phyloP scores from a whole-genome alignment of 2,797 vertebrate species.

The Danio choprae region DNA sequence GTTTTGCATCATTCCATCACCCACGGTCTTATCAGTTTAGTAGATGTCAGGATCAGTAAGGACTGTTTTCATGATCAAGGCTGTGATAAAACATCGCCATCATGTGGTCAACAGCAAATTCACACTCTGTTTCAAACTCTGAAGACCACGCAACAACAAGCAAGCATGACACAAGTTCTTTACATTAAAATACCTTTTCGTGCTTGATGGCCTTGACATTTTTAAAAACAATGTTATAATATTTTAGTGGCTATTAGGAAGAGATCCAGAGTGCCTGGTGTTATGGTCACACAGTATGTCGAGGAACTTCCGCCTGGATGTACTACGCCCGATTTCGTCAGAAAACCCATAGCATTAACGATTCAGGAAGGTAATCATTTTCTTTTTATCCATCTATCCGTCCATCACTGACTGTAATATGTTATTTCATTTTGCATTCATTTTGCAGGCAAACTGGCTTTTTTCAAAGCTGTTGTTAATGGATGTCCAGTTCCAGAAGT shows the following conservation, averaged over 20 bases:
- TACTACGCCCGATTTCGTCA: constrained; percentile 83
- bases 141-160: neutral
- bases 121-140: neutral
- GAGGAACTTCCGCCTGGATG: constrained; percentile 82
- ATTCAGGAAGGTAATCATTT: constrained; percentile 79
- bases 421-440: constrained; percentile 8
- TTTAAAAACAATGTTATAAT: constrained; percentile 38
- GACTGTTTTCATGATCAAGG: neutral
- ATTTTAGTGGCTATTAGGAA: constrained; percentile 76
- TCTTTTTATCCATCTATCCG: neutral
- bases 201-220: neutral
- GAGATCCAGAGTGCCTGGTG: constrained; percentile 83
- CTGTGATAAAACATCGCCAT: constrained; percentile 32
- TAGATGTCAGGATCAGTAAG: neutral
- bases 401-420: neutral
- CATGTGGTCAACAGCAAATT: constrained; percentile 21
- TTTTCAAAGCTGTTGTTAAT: constrained; percentile 84
- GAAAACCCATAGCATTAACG: constrained; percentile 82
- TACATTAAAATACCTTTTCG: neutral
- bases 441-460: constrained; percentile 82
- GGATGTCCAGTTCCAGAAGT: constrained; percentile 84
- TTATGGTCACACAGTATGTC: constrained; percentile 81
- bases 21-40: neutral
- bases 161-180: neutral
- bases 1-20: neutral